Evolutionary conservation across 2,113 vertebrate genomes (phyloP).

Genomic region (Nesoenas mayeri): DNA sequence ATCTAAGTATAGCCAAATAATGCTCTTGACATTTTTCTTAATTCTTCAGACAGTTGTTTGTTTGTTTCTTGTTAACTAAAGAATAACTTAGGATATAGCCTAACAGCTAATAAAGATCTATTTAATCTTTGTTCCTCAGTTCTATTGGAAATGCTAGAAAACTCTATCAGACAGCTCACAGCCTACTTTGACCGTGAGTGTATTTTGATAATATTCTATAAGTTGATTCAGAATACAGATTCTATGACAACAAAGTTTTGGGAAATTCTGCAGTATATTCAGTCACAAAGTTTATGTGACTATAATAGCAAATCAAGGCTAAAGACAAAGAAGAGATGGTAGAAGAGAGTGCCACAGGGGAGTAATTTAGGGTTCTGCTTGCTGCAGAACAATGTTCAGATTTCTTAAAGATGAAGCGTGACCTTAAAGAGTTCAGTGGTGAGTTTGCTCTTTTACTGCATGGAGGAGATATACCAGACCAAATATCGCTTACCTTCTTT

Average conservation of each 20-base stretch:
- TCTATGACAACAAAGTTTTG: neutral
- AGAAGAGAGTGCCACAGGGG: neutral
- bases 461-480: no score
- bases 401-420: no score
- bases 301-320: neutral
- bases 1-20: neutral
- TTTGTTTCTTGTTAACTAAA: neutral
- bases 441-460: no score
- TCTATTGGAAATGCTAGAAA: neutral
- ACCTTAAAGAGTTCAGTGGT: no score
- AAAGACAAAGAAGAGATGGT: neutral
- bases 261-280: neutral
- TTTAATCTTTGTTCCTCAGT: neutral
- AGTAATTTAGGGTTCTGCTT: no score
- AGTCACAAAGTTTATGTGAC: neutral
- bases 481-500: no score
- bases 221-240: neutral
- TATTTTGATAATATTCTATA: neutral
- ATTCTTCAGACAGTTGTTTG: neutral
- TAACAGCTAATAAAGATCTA: neutral
- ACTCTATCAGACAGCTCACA: neutral
- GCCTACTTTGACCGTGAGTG: neutral
- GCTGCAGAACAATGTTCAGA: no score
- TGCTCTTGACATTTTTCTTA: neutral
- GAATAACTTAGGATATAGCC: neutral